Base-by-base conservation (phyloP, 2,888 invertebrate species). In the Craniophora ligustri region DNA sequence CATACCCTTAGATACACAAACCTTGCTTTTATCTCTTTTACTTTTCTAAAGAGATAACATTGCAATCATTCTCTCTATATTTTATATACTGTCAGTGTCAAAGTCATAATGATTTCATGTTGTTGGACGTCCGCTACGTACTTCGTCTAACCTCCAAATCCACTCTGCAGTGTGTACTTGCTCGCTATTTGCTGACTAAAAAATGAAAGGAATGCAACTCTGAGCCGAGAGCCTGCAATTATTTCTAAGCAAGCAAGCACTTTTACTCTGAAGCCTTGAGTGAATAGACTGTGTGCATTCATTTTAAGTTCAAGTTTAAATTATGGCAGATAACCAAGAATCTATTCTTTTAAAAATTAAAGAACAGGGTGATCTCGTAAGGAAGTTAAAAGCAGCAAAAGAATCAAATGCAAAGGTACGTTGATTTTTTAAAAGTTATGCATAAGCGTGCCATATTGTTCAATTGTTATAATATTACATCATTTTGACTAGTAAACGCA, bases 351-450 rank as follows among this genome's bases (percentile, higher is more conserved):
- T 86, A 64, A 86, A 91, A 87, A 92, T 93, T 53, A 88, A 92
- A 81, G 91, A 90, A 78, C 98, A 98, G 88, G 97, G 97, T 66
- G 97, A 97, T 85, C 86, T 96, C 72, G 97, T 98, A 42, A 94
- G 97, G 79, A 96, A 96, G 90, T 91, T 98, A 62, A 98, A 98
- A 92, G 94, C 96, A 67, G 95, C 96, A 21, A 97, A 97, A 89
- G 97, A 96, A 87, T 95, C 95, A 44, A 95, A 94, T 84, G 96
- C 96, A 71, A 95, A 96, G 96, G 97, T 97, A 41, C 51, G 69
- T 58, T 36, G 0, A 13, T 39, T 30, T 5, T 36, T 13, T 21
- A 39, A 21, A n/a, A 35, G 19, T 11, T 31, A 21, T 6, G 8
- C 44, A n/a, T 23, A 5, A 5, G 15, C 15, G 21, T 35, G 47